Evolutionary conservation across 1,140 invertebrate genomes (phyloP), one percentile per base, ranked within the genome.

Genomic region (Andricus grossulariae): DNA sequence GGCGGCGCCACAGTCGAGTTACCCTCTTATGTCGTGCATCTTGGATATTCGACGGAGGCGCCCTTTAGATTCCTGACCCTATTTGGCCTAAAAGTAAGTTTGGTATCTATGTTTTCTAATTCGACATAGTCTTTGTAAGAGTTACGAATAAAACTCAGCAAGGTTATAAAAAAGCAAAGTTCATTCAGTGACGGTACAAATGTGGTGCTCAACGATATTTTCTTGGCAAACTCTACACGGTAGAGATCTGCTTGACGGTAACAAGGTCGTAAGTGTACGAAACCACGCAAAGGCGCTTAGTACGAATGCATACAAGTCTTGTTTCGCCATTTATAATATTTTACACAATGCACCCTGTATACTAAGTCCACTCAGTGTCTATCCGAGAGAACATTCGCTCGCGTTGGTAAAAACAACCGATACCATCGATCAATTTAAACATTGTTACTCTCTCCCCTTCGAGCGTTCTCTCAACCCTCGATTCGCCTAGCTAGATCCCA

Each of bases 241-340:
- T 88, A 88, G 86, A 88, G 82, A 81, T 71, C 79, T 51, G 18
- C 72, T 70, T 76, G 73, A 72, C 85, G 83, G 84, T 84, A 88
- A 85, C 80, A 81, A 75, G 82, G 85, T 81, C 83, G 60, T 71
- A 70, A 78, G 66, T 85, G 77, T 66, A 71, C 21, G 25, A 76
- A 75, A 81, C 57, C 81, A 80, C 79, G 77, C 39, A 45, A 7
- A 45, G 10, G 6, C 75, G 75, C 83, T 32, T 39, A 66, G 13
- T 15, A 82, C 74, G 80, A 83, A 82, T 82, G 82, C 82, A 86
- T 84, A 83, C 81, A 86, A 86, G 81, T 85, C 80, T 87, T 86
- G 80, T 82, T 45, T 50, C 77, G 21, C 39, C 60, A 74, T 71
- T 71, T 75, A 77, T 75, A 81, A 73, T 25, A 32, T 32, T 45